Percentiles rank a stretch among this genome's conserved stretches.
Evolutionary conservation across 2,888 invertebrate genomes (phyloP).

Genomic region (Hanleya hanleyi): DNA sequence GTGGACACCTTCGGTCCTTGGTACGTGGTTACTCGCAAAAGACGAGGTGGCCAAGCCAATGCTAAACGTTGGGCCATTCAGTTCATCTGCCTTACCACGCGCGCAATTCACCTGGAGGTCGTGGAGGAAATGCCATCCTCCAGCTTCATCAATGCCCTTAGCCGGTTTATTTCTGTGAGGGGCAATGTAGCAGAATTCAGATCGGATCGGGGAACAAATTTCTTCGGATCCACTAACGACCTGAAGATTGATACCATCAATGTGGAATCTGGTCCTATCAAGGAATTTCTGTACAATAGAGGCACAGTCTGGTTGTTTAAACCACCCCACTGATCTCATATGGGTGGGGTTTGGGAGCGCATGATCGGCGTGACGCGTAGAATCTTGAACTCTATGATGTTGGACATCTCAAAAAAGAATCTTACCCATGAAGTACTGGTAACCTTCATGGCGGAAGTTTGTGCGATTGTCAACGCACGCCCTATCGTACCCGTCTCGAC

Average conservation of each 20-base stretch:
- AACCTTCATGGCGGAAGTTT: constrained; percentile 6
- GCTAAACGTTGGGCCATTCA: constrained; percentile 37
- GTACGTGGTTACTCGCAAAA: constrained; percentile 25
- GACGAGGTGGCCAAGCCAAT: constrained; percentile 28
- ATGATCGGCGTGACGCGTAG: not conserved
- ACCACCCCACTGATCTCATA: constrained; percentile 9
- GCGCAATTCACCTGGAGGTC: constrained; percentile 38
- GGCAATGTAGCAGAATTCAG: constrained; percentile 25
- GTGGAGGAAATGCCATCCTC: constrained; percentile 30
- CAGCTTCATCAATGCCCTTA: constrained; percentile 34
- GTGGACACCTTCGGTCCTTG: constrained; percentile 36
- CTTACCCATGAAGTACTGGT: constrained; percentile 5
- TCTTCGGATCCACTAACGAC: constrained; percentile 27
- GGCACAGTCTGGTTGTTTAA: constrained; percentile 8
- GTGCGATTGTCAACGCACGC: too few species aligned
- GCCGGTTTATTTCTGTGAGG: constrained; percentile 31
- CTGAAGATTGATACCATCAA: constrained; percentile 15
- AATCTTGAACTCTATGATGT: not conserved
- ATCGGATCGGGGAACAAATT: constrained; percentile 34
- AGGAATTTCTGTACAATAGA: not conserved
- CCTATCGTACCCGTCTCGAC: too few species aligned
- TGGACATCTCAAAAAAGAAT: not conserved
- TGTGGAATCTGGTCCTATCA: constrained; percentile 19
- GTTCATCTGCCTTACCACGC: constrained; percentile 31
- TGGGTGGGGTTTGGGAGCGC: constrained; percentile 12